Percentiles rank a stretch among this genome's conserved stretches.
Conservation (phyloP, 2,888 invertebrate species). For the Dascillus cervinus region DNA sequence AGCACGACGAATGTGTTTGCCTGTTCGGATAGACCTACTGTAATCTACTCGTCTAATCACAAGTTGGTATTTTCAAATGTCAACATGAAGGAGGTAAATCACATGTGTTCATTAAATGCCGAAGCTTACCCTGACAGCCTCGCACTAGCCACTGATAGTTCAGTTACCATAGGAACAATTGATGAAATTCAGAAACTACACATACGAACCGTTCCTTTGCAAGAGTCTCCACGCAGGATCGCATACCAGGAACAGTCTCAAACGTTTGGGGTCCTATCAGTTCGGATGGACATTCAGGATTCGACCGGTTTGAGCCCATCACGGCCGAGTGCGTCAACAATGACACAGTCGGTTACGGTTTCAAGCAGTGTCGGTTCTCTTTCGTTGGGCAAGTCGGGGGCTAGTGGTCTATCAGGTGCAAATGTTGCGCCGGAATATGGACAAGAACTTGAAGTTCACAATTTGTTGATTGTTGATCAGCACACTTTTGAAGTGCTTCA, state of each 20-base stretch:
- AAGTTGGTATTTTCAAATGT: constrained; percentile 98
- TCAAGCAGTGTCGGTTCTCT: constrained; percentile 49
- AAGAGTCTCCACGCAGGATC: constrained; percentile 90
- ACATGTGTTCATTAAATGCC: constrained; percentile 96
- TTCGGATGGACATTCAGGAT: constrained; percentile 82
- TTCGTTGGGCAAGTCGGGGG: constrained; percentile 43
- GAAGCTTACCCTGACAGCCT: constrained; percentile 85
- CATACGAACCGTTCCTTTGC: constrained; percentile 89
- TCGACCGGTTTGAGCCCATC: constrained; percentile 59
- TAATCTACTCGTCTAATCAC: constrained; percentile 98
- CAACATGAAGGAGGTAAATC: constrained; percentile 88
- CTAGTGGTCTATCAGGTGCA: constrained; percentile 39
- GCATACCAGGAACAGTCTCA: constrained; percentile 90
- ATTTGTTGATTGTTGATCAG: constrained; percentile 86
- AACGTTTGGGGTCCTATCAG: constrained; percentile 90
- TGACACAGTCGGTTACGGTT: constrained; percentile 54
- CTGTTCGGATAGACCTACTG: constrained; percentile 96
- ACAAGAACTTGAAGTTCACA: constrained; percentile 85
- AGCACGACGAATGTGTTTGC: constrained; percentile 97
- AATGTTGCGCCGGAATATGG: constrained; percentile 51
- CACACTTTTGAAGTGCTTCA: constrained; percentile 96
- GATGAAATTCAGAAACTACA: constrained; percentile 98
- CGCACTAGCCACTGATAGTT: constrained; percentile 81
- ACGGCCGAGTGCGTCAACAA: constrained; percentile 70
- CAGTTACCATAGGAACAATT: constrained; percentile 91